Base-by-base conservation (phyloP, 2,888 invertebrate species). In the Machimus atricapillus region DNA sequence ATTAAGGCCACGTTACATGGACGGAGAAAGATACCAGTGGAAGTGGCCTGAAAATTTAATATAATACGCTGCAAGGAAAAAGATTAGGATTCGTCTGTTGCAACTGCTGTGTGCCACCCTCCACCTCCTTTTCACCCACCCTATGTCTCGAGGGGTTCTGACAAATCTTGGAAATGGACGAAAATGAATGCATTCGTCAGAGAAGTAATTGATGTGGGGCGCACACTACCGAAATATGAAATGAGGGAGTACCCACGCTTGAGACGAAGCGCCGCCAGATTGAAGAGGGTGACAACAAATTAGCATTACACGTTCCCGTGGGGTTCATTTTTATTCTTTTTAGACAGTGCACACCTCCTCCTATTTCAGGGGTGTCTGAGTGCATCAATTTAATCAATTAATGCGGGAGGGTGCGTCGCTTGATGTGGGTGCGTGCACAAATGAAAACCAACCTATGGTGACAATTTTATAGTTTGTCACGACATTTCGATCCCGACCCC, bases 301-400 rank as follows among this genome's bases (percentile, higher is more conserved):
- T 76, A 76, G 37, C 76, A 76, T 34, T 37, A 34, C 37, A 76
- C n/a, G n/a, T 40, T n/a, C 31, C 37, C 76, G 66, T 23, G 23
- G 23, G 66, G 19, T 66, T 66, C 12, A 66, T 66, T 66, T 66
- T 56, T 56, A 16, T 56, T 56, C 27, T 37, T 74, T 74, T 19
- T 76, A 16, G 19, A 76, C 7, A 34, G 40, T 12, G 37, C 27
- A 27, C n/a, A n/a, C 76, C 43, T 27, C 76, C 40, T 27, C 14
- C n/a, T 40, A 0, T 76, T n/a, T 16, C 76, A n/a, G 34, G 76
- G n/a, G 37, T 76, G 76, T 76, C 76, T 76, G 76, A 40, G 76
- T 76, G 40, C 76, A 76, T 76, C 40, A 76, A 76, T 76, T 76
- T 40, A 76, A 76, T 76, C 76, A 76, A 76, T 76, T 76, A 40